phyloP scores from a whole-genome alignment of 2,888 invertebrate genomes.

The Notodonta dromedarius region DNA sequence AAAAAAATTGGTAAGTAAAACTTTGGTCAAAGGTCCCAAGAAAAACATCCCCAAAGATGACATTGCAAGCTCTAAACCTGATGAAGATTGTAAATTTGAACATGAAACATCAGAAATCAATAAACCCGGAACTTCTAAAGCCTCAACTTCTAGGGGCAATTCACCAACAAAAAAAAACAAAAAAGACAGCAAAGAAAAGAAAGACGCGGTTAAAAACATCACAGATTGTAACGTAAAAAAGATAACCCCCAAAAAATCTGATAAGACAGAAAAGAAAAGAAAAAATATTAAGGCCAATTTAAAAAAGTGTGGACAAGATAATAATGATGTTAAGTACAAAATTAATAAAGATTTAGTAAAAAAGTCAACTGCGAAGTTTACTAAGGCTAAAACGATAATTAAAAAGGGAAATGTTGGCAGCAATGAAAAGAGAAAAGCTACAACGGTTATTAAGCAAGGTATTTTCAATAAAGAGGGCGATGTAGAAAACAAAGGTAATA shows the following conservation, averaged over 20 bases:
- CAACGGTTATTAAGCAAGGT: conserved; percentile 34
- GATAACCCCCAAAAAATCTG: conserved; percentile 50
- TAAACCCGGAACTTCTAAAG: conserved; percentile 59
- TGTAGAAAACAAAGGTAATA: conserved; percentile 25
- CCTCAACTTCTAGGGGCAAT: conserved; percentile 51
- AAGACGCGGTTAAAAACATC: conserved; percentile 61
- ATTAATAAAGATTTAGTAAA: conserved; percentile 65
- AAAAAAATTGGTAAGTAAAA: conserved; percentile 62
- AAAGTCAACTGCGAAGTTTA: conserved; percentile 54
- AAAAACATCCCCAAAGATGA: conserved; percentile 62
- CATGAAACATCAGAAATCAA: conserved; percentile 43
- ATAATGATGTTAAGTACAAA: conserved; percentile 73
- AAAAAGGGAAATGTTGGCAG: conserved; percentile 53
- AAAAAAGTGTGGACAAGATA: conserved; percentile 47
- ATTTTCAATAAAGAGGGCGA: conserved; percentile 30
- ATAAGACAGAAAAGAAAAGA: conserved; percentile 39
- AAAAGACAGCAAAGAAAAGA: conserved; percentile 71
- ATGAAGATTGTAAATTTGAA: conserved; percentile 50
- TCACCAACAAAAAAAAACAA: conserved; percentile 66
- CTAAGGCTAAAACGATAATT: conserved; percentile 60
- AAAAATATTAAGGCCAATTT: conserved; percentile 46
- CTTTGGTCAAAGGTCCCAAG: conserved; percentile 60
- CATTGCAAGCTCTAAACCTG: conserved; percentile 46
- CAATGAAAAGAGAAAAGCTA: conserved; percentile 57
- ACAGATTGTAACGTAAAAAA: conserved; percentile 49